Evolutionary conservation across 2,797 vertebrate species (phyloP).

Genomic region (Sparidentex hasta): DNA sequence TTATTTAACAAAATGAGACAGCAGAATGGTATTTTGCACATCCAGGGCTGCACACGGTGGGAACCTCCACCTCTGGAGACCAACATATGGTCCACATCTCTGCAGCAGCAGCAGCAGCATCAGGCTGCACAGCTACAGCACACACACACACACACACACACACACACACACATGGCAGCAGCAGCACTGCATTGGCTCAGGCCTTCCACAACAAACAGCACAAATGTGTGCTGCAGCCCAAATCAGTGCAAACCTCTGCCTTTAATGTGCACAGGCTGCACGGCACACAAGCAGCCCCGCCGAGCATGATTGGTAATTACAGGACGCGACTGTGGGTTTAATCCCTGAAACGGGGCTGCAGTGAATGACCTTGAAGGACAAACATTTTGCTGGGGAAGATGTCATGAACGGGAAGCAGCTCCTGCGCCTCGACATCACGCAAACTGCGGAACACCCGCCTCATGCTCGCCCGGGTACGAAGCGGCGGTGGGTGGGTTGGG

Average conservation of each 20-base stretch:
- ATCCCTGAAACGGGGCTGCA: constrained; percentile 40
- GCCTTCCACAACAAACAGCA: constrained; percentile 72
- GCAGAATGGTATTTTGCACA: constrained; percentile 27
- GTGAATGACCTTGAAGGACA: constrained; percentile 87
- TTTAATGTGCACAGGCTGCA: constrained; percentile 30
- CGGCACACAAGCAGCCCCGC: constrained; percentile 14
- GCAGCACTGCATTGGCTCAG: constrained; percentile 73
- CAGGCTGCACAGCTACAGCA: constrained; percentile 51
- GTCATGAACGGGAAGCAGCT: constrained; percentile 22
- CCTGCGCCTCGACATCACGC: constrained; percentile 28
- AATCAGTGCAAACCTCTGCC: constrained; percentile 58
- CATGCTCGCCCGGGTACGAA: constrained; percentile 29
- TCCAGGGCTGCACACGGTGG: constrained; percentile 7
- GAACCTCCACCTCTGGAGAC: constrained; percentile 38
- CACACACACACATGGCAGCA: constrained; percentile 10
- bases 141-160: constrained; percentile 41
- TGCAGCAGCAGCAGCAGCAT: constrained; percentile 64
- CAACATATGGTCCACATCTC: constrained; percentile 60
- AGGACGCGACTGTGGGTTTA: constrained; percentile 8
- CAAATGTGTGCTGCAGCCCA: constrained; percentile 60
- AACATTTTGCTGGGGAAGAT: constrained; percentile 66
- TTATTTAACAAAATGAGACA: constrained; percentile 56
- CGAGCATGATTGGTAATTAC: constrained; percentile 2
- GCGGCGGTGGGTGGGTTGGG: too few relatives aligned
- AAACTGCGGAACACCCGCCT: constrained; percentile 45